Evolutionary conservation across 2,113 vertebrate species (phyloP).

Genomic region (Antechinus stuartii): DNA sequence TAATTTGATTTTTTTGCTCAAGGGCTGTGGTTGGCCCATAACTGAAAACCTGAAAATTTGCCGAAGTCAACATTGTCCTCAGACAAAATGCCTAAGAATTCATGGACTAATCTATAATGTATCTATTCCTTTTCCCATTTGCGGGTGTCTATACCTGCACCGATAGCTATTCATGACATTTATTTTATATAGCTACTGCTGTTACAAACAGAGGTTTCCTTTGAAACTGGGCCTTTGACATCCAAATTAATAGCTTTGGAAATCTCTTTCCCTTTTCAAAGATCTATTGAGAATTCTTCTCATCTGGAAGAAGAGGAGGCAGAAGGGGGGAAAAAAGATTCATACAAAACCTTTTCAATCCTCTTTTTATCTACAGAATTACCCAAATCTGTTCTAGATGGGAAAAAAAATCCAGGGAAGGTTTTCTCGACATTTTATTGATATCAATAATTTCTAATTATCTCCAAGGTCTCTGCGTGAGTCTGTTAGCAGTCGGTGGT

Average conservation of each 20-base stretch:
- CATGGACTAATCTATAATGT: constrained; percentile 49
- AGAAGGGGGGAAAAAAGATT: constrained; percentile 45
- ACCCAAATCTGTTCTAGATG: constrained; percentile 51
- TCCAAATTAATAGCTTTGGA: constrained; percentile 72
- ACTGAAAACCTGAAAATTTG: constrained; percentile 69
- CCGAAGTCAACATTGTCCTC: constrained; percentile 69
- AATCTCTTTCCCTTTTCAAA: constrained; percentile 68
- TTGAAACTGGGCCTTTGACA: constrained; percentile 76
- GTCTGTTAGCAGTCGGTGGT: constrained; percentile 58
- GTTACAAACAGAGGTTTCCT: constrained; percentile 56
- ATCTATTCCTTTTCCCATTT: constrained; percentile 59
- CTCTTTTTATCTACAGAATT: constrained; percentile 73
- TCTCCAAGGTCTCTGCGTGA: constrained; percentile 61
- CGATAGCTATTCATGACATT: constrained; percentile 65
- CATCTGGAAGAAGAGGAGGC: constrained; percentile 62
- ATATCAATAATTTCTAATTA: constrained; percentile 70
- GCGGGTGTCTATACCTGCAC: constrained; percentile 55
- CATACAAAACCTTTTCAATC: constrained; percentile 63
- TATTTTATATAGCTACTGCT: constrained; percentile 63
- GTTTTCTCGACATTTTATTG: constrained; percentile 53
- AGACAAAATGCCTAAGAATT: constrained; percentile 72
- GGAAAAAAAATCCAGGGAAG: constrained; percentile 27
- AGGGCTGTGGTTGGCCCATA: constrained; percentile 51
- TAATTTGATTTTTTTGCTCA: constrained; percentile 67
- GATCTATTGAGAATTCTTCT: constrained; percentile 67